Evolutionary conservation across 2,113 vertebrate species (phyloP), one percentile per base, ranked within the genome.

Genomic region (Mellivora capensis): DNA sequence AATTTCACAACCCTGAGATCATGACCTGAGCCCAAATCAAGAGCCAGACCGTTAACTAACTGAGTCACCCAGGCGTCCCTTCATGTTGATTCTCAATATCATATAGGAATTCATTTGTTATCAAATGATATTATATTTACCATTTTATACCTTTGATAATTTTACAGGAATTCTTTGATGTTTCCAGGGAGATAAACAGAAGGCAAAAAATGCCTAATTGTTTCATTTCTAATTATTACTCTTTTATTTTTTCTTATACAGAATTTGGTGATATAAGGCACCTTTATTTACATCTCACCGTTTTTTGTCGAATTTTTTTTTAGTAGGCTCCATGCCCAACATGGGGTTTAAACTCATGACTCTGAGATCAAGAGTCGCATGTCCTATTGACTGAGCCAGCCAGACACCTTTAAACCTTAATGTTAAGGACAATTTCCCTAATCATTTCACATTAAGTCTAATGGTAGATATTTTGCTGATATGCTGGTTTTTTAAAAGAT

Each of bases 191-290:
- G 29, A 37, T 25, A 76, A 37, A 31, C 15, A 54, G 31, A 76
- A 61, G 29, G 81, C 44, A 76, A 76, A 76, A 93, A 23, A 64
- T 14, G 23, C 13, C 37, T 42, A 7, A 76, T 54, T 29, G 47
- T 49, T 84, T 84, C 14, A 61, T 59, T 84, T 74, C 62, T 49
- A 49, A 62, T 93, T 44, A 27, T 74, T 44, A 44, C 49, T n/a
- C 72, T 76, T 91, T 37, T 67, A 67, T 91, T 39, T 91, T 61
- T 81, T 23, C 59, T 81, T 81, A 17, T 29, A 76, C 42, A 76
- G n/a, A 81, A 81, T 44, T 39, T 44, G 13, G 39, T 76, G 42
- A 76, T 76, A 76, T 76, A 74, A 27, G 39, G 6, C 13, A 15
- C 25, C 39, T 44, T 44, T 44, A 57, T 57, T 81, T 57, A 57